Conservation (phyloP, 2,113 vertebrate genomes). For the Rissa tridactyla region DNA sequence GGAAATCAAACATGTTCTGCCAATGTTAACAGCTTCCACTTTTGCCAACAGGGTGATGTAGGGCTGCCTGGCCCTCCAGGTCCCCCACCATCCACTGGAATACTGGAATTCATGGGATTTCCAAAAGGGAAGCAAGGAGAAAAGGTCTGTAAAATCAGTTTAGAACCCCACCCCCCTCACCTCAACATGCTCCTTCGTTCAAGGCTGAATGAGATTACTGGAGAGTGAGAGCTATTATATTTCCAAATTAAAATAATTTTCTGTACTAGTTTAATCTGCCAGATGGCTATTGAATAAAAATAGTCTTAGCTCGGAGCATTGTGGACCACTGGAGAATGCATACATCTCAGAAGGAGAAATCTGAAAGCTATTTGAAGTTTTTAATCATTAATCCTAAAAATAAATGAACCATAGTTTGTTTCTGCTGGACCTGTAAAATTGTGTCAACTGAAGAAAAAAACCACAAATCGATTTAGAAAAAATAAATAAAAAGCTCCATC, state of each 20-base stretch:
- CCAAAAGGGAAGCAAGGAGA: constrained; percentile 88
- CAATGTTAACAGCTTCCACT: background rate
- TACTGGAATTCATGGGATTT: constrained; percentile 86
- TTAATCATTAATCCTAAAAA: constrained; percentile 1
- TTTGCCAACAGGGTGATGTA: constrained; percentile 83
- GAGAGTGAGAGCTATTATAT: background rate
- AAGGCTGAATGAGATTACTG: background rate
- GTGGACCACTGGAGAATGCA: background rate
- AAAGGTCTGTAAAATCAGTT: constrained; percentile 76
- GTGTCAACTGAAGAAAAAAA: background rate
- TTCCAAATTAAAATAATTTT: background rate
- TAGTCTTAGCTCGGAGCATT: background rate
- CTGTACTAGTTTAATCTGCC: background rate
- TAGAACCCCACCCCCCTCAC: background rate
- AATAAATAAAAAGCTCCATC: background rate
- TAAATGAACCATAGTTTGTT: background rate
- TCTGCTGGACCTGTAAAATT: background rate
- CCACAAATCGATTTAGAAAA: background rate
- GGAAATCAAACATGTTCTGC: background rate
- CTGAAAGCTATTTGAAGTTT: background rate
- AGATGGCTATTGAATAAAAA: background rate
- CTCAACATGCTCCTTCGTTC: background rate
- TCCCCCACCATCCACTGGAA: constrained; percentile 82
- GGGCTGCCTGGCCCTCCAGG: constrained; percentile 84
- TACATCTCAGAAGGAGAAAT: background rate